Evolutionary conservation across 2,797 vertebrate genomes (phyloP).

Genomic region (Kryptopterus vitreolus): DNA sequence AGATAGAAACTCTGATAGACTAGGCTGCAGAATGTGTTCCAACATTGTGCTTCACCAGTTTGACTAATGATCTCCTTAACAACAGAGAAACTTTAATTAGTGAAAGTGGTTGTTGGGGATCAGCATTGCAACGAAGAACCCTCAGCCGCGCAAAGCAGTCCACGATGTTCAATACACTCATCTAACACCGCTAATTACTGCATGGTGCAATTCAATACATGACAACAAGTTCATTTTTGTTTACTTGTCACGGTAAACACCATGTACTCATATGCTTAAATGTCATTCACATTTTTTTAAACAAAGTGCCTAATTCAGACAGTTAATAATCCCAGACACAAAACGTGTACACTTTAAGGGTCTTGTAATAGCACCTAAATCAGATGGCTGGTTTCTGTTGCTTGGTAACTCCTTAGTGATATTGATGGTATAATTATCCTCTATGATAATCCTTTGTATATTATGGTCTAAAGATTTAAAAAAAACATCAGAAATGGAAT

Average conservation of each 20-base stretch:
- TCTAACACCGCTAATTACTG: constrained; percentile 9
- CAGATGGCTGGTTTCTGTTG: constrained; percentile 32
- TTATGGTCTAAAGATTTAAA: no score
- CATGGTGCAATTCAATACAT: background rate
- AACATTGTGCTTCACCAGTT: background rate
- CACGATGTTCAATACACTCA: background rate
- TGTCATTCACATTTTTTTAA: constrained; percentile 9
- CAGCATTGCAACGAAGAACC: background rate
- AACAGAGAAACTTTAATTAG: constrained; percentile 19
- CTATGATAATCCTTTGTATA: background rate
- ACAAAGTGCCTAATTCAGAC: constrained; percentile 11
- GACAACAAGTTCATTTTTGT: background rate
- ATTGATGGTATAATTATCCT: constrained; percentile 20
- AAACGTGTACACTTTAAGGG: constrained; percentile 5
- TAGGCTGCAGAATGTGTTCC: constrained; percentile 9
- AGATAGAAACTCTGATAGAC: no score
- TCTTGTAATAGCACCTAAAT: constrained; percentile 9
- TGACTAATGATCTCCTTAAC: constrained; percentile 1
- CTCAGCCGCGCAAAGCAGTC: background rate
- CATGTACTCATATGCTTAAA: background rate
- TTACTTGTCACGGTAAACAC: constrained; percentile 4
- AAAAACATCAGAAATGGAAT: no score
- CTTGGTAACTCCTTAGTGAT: constrained; percentile 23
- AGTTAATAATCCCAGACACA: constrained; percentile 1
- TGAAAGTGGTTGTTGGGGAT: background rate